Base-by-base conservation (phyloP, 2,888 invertebrate species). In the Dryobotodes eremita region DNA sequence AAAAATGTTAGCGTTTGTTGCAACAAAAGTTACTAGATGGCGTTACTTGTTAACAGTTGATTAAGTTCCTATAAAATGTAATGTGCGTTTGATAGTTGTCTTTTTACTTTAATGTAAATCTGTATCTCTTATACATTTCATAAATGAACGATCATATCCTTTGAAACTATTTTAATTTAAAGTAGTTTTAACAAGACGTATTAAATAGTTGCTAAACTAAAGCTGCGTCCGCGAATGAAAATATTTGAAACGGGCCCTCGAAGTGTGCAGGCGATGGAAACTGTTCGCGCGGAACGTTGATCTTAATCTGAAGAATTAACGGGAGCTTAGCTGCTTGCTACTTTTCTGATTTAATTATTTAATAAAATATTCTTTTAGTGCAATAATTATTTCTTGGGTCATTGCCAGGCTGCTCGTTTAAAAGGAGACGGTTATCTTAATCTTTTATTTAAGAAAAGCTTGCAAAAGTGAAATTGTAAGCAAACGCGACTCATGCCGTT, bases 191-290 rank as follows among this genome's bases (percentile, higher is more conserved):
- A 70, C 50, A 73, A n/a, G n/a, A 85, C 31, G 78, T 76, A 73
- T 79, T 80, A 86, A 79, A 74, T 70, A 53, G 72, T 70, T 66
- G 46, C 73, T 59, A 46, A 84, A 82, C 77, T 86, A n/a, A 75
- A 77, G 64, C 75, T 73, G 53, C n/a, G 57, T 70, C 75, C 71
- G 64, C 64, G 75, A 78, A 46, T 64, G 73, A 71, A 86, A 86
- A 83, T 86, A 80, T 85, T 86, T 79, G 70, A 88, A 85, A 77
- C 75, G 78, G 55, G 68, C 59, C 50, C 71, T 69, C 61, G 36
- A 83, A 83, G 77, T 72, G 80, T 78, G 64, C 59, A 64, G 55
- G 75, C 71, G 64, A 36, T 57, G 53, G 61, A 61, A 85, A 72
- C 79, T 77, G 55, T 69, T 78, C 71, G 70, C 61, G 61, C n/a